Conservation (phyloP, 2,888 invertebrate species). For the Ormyrus rosae region DNA sequence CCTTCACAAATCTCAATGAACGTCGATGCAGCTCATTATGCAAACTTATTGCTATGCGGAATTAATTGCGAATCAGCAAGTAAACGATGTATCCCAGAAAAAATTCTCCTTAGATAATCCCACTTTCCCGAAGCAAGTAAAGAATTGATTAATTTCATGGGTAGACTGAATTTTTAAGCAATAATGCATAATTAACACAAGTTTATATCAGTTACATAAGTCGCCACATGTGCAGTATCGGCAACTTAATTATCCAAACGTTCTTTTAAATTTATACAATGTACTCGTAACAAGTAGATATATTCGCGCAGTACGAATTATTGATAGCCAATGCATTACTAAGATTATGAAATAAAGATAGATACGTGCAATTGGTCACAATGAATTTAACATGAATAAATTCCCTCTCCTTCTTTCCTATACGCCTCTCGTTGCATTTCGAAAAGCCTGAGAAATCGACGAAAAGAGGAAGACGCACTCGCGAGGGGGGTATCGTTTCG, state of each 20-base stretch:
- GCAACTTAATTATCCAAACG: too few relatives aligned
- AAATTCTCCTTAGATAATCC: not conserved
- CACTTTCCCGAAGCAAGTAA: not conserved
- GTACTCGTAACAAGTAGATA: too few relatives aligned
- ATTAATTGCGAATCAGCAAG: slow-evolving; percentile 22
- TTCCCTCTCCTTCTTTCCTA: too few relatives aligned
- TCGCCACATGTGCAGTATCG: too few relatives aligned
- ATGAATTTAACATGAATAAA: too few relatives aligned
- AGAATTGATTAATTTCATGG: not conserved
- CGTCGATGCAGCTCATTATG: slow-evolving; percentile 13
- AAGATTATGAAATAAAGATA: too few relatives aligned
- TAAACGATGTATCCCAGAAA: not conserved
- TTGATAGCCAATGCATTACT: too few relatives aligned
- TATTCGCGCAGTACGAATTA: too few relatives aligned
- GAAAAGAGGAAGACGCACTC: slow-evolving; percentile 16
- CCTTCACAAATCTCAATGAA: slow-evolving; percentile 9
- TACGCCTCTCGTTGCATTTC: too few relatives aligned
- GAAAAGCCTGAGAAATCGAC: not conserved
- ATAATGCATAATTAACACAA: not conserved
- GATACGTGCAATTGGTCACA: too few relatives aligned
- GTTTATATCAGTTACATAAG: too few relatives aligned
- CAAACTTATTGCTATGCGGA: slow-evolving; percentile 21
- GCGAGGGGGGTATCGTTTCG: slow-evolving; percentile 1
- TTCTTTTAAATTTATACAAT: too few relatives aligned
- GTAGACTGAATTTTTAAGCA: not conserved